Evolutionary conservation across 2,888 invertebrate species (phyloP).

Genomic region (Cistogaster globosa): DNA sequence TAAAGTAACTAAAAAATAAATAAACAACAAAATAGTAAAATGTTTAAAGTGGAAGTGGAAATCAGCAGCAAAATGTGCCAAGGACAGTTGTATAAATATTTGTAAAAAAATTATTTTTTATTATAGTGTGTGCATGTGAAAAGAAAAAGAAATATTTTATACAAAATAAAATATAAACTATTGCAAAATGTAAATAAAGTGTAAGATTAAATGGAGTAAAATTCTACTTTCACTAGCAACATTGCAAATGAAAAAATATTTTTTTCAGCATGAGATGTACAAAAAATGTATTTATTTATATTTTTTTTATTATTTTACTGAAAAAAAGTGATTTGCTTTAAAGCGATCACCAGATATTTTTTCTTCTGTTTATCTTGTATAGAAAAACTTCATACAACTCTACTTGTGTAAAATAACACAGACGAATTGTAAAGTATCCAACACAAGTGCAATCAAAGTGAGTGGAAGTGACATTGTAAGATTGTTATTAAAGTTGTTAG

Average conservation of each 20-base stretch:
- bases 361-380: neutral
- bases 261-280: neutral
- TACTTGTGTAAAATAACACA: neutral
- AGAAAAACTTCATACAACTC: conserved; percentile 20
- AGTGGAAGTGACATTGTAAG: conserved; percentile 74
- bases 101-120: conserved; percentile 64
- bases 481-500: conserved; percentile 64
- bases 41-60: conserved; percentile 78
- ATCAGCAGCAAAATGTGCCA: conserved; percentile 77
- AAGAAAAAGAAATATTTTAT: conserved; percentile 45
- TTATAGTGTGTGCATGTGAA: conserved; percentile 2
- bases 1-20: conserved; percentile 71
- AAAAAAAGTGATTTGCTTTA: no score
- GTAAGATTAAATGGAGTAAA: conserved; percentile 48
- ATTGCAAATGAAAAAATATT: conserved; percentile 28
- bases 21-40: conserved; percentile 55
- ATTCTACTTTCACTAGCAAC: conserved; percentile 37
- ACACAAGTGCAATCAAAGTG: conserved; percentile 74
- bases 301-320: no score
- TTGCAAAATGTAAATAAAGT: conserved; percentile 24
- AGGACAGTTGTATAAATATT: conserved; percentile 78
- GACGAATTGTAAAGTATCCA: conserved; percentile 34
- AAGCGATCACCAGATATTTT: no score
- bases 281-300: neutral
- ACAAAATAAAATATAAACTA: conserved; percentile 40